Percentiles rank a stretch among this genome's conserved stretches.
Conservation (phyloP, 2,797 vertebrate species). For the Erpetoichthys calabaricus region DNA sequence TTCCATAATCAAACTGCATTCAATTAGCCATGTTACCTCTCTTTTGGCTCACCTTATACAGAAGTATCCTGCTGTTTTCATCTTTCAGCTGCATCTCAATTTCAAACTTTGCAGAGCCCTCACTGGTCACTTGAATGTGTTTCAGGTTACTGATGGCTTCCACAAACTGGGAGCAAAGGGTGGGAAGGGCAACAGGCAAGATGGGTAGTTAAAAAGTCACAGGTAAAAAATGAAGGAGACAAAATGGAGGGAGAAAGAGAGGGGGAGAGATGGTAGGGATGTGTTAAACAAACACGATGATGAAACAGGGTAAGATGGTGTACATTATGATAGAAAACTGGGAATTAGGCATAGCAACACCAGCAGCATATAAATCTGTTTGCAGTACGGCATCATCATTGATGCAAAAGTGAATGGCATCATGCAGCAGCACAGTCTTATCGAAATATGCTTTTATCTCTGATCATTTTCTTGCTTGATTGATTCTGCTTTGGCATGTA, state of each 20-base stretch:
- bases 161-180: slow-evolving; percentile 45
- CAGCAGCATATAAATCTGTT: too few species aligned
- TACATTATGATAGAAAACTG: neutral
- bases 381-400: too few species aligned
- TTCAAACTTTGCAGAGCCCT: slow-evolving; percentile 53
- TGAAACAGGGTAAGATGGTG: neutral
- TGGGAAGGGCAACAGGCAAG: neutral
- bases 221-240: neutral
- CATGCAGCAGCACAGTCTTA: too few species aligned
- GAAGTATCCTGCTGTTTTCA: slow-evolving; percentile 53
- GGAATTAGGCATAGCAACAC: too few species aligned
- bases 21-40: neutral
- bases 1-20: too few species aligned
- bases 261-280: too few species aligned
- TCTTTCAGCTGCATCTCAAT: slow-evolving; percentile 75
- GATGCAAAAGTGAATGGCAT: too few species aligned
- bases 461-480: too few species aligned
- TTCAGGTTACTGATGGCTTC: slow-evolving; percentile 46
- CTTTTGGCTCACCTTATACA: slow-evolving; percentile 68
- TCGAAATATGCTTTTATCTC: too few species aligned
- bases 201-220: neutral
- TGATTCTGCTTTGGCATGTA: too few species aligned
- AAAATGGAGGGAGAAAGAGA: too few species aligned
- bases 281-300: too few species aligned
- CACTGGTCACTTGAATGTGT: slow-evolving; percentile 54